Evolutionary conservation across 2,113 vertebrate genomes (phyloP).

Genomic region (Oryzias woworae): DNA sequence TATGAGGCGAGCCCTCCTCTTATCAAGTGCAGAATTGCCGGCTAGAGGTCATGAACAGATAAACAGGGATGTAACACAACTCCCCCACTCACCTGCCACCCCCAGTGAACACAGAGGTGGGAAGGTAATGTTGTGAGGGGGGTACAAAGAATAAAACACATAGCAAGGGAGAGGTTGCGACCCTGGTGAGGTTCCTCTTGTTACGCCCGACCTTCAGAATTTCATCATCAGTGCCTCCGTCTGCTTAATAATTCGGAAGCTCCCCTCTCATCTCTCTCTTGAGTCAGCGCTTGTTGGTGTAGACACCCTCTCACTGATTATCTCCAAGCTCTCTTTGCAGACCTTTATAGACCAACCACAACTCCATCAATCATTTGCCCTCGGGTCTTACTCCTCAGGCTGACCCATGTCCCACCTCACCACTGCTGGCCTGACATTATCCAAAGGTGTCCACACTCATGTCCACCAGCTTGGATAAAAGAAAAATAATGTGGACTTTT

Average conservation of each 20-base stretch:
- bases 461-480: conserved; percentile 5
- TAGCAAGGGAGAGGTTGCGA: conserved; percentile 85
- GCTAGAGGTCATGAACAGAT: conserved; percentile 99
- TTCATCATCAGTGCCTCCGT: conserved; percentile 95
- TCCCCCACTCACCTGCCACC: conserved; percentile 67
- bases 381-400: conserved; percentile 74
- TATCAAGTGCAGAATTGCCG: conserved; percentile 99
- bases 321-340: conserved; percentile 92
- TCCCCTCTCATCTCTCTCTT: conserved; percentile 82
- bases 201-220: conserved; percentile 99
- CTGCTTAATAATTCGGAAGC: conserved; percentile 96
- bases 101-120: conserved; percentile 67
- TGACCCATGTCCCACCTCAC: conserved; percentile 76
- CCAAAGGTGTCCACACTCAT: conserved; percentile 39
- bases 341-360: conserved; percentile 97
- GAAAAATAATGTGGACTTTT: background rate
- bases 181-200: conserved; percentile 97
- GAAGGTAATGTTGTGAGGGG: conserved; percentile 69
- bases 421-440: conserved; percentile 54
- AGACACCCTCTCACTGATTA: conserved; percentile 97
- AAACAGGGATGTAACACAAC: conserved; percentile 98
- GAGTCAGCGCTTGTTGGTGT: conserved; percentile 59
- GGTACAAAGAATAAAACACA: conserved; percentile 74
- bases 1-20: conserved; percentile 85
- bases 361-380: conserved; percentile 96